Conservation (phyloP, 1,140 invertebrate species). For the Sinella curviseta region DNA sequence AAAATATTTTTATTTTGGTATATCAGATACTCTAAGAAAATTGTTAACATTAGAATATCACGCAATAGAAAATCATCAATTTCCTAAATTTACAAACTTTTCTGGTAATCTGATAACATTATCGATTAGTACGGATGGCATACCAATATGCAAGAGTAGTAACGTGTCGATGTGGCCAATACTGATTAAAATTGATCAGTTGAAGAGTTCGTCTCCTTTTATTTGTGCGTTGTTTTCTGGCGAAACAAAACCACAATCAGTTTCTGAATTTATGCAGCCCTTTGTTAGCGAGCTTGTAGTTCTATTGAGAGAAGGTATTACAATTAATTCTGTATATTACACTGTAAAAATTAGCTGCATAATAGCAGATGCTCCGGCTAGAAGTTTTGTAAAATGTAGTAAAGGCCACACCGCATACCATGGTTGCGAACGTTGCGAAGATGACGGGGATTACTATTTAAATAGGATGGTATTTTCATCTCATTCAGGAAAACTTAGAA, state of each 20-base stretch:
- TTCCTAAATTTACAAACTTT: neutral
- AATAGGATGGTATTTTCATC: neutral
- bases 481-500: neutral
- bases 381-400: no score
- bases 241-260: constrained; percentile 1
- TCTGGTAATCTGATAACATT: no score
- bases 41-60: neutral
- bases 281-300: constrained; percentile 4
- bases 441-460: constrained; percentile 1
- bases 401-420: constrained; percentile 23
- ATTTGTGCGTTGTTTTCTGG: constrained; percentile 19
- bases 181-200: neutral
- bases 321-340: neutral
- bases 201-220: neutral
- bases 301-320: neutral
- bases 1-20: neutral
- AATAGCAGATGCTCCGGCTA: constrained; percentile 18
- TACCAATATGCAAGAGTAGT: no score
- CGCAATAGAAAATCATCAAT: neutral
- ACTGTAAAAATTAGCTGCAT: neutral
- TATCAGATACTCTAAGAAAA: neutral
- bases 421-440: constrained; percentile 18
- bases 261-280: neutral
- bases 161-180: no score
- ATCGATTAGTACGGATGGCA: neutral